Evolutionary conservation across 2,113 vertebrate genomes (phyloP).

Genomic region (Tupaia tana): DNA sequence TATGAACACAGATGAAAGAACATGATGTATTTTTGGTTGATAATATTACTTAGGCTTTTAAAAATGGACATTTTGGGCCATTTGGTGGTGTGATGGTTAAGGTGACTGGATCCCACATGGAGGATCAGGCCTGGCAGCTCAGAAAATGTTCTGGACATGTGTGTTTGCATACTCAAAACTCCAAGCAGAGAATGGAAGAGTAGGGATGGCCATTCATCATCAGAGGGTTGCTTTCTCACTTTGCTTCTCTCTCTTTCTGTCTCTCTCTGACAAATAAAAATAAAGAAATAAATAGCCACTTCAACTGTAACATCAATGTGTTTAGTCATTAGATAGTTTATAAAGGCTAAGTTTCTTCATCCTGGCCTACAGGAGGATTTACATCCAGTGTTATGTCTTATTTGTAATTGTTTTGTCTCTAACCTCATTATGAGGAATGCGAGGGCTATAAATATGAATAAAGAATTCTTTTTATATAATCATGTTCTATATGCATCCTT

Average conservation of each 20-base stretch:
- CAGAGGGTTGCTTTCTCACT: too few species aligned
- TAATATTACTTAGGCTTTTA: not conserved
- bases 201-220: too few species aligned
- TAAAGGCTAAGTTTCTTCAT: not conserved
- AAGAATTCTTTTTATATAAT: fast-evolving
- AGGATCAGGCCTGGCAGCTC: too few species aligned
- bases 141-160: too few species aligned
- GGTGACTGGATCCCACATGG: too few species aligned
- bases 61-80: too few species aligned
- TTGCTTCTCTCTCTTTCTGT: too few species aligned
- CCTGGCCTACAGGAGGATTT: not conserved
- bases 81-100: too few species aligned
- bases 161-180: too few species aligned
- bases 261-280: too few species aligned
- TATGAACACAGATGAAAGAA: not conserved
- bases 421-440: not conserved
- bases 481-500: not conserved
- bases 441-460: not conserved
- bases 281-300: not conserved
- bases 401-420: not conserved
- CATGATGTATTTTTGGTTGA: not conserved
- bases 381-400: not conserved
- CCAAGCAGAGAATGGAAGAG: too few species aligned
- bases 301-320: not conserved
- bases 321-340: not conserved